These are phyloP conservation scores for Knipowitschia caucasica DNA, from an alignment of 2,797 vertebrate species.

Conservation along the genomic window DNA sequence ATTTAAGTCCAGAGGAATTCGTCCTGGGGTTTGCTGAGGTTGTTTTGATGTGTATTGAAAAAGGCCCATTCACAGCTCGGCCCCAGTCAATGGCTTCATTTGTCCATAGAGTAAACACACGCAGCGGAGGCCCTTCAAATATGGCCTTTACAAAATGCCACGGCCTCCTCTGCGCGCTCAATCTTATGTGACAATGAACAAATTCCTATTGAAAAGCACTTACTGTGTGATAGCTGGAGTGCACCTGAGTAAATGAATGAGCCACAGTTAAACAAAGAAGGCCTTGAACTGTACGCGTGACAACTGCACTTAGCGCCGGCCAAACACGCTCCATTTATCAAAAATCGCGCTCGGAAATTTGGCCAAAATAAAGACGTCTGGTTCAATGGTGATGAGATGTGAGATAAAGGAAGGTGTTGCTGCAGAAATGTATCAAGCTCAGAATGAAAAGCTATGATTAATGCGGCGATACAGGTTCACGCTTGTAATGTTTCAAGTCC, in stretches of 20 bases:
- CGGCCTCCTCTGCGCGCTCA: slow-evolving; percentile 61
- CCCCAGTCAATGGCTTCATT: slow-evolving; percentile 76
- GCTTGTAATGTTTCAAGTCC: too few relatives aligned
- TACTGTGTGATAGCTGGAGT: slow-evolving; percentile 64
- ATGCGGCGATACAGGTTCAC: not conserved
- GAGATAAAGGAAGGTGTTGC: not conserved
- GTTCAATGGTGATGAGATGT: slow-evolving; percentile 13
- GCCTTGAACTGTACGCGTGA: slow-evolving; percentile 56
- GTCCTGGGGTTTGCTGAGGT: slow-evolving; percentile 74
- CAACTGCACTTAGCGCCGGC: slow-evolving; percentile 5
- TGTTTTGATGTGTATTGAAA: slow-evolving; percentile 78
- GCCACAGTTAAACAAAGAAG: slow-evolving; percentile 39
- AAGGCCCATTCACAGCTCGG: slow-evolving; percentile 74
- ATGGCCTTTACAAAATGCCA: slow-evolving; percentile 71
- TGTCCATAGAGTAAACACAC: slow-evolving; percentile 79
- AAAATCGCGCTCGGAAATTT: slow-evolving; percentile 29
- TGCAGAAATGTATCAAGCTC: not conserved
- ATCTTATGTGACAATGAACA: slow-evolving; percentile 77
- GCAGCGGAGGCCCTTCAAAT: slow-evolving; percentile 73
- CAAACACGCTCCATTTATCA: slow-evolving; percentile 9
- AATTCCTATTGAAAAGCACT: slow-evolving; percentile 73
- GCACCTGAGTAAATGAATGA: slow-evolving; percentile 72
- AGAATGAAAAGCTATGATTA: not conserved
- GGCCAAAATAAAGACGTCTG: slow-evolving; percentile 29
- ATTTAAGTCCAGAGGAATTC: slow-evolving; percentile 76